phyloP scores from a whole-genome alignment of 2,113 vertebrate species.

The Garra rufa region DNA sequence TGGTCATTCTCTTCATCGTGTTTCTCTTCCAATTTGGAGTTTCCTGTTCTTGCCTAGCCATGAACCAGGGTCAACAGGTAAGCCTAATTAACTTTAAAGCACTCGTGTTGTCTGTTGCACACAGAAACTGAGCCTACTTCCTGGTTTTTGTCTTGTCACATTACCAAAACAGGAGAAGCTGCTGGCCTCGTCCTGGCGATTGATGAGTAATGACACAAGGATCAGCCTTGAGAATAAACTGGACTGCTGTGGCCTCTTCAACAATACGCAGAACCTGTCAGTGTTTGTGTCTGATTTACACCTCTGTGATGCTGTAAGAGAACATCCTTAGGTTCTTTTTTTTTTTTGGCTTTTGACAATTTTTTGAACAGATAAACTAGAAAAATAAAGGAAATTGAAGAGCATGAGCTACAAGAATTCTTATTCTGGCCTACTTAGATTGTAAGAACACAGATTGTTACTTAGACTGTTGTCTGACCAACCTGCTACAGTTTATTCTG shows the following conservation, averaged over 20 bases:
- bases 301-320: constrained; percentile 78
- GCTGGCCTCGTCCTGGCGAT: constrained; percentile 80
- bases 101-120: neutral
- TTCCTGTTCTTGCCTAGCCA: constrained; percentile 89
- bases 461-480: no score
- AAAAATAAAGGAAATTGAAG: neutral
- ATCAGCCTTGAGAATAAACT: constrained; percentile 80
- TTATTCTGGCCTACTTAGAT: no score
- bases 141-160: neutral
- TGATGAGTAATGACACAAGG: constrained; percentile 76
- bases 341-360: neutral
- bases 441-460: no score
- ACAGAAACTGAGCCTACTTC: neutral
- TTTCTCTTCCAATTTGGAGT: constrained; percentile 91
- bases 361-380: neutral
- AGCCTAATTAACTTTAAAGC: constrained; percentile 18
- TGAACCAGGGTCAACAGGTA: constrained; percentile 87
- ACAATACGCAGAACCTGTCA: constrained; percentile 58
- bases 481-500: neutral
- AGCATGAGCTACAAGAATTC: neutral
- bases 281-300: constrained; percentile 66
- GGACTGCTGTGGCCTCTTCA: constrained; percentile 88
- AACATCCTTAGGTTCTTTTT: neutral
- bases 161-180: constrained; percentile 75
- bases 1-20: constrained; percentile 90